Conservation (phyloP, 2,113 vertebrate genomes). For the Cynoglossus semilaevis region DNA sequence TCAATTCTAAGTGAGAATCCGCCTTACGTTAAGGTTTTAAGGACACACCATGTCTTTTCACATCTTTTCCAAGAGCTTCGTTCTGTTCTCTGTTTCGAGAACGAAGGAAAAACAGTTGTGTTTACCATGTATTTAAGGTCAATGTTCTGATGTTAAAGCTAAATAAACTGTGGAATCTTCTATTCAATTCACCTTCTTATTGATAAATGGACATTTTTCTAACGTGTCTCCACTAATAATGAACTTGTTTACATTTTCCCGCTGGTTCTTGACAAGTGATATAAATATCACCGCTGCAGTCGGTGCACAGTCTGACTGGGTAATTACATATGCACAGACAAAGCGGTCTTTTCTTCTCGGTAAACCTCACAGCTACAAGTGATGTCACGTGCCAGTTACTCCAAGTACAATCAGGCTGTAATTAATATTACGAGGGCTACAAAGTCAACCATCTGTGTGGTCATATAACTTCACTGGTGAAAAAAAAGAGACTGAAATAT, state of each 20-base stretch:
- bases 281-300: constrained; percentile 3
- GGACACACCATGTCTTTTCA: too few species aligned
- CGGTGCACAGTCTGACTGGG: neutral
- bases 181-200: neutral
- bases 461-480: neutral
- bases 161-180: neutral
- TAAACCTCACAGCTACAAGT: neutral
- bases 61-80: too few species aligned
- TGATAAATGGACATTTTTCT: neutral
- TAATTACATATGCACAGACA: constrained; percentile 1
- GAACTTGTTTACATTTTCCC: neutral
- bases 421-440: neutral
- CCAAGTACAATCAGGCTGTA: neutral
- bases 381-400: neutral
- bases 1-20: too few species aligned
- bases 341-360: neutral
- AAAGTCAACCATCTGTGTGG: neutral
- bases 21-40: too few species aligned
- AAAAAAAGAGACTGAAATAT: too few species aligned
- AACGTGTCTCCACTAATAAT: neutral
- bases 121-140: too few species aligned
- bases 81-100: too few species aligned
- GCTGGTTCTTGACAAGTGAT: constrained; percentile 1
- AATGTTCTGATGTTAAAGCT: neutral
- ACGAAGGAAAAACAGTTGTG: too few species aligned